Conservation (phyloP, 2,888 invertebrate genomes). For the Campopleginae sp. region DNA sequence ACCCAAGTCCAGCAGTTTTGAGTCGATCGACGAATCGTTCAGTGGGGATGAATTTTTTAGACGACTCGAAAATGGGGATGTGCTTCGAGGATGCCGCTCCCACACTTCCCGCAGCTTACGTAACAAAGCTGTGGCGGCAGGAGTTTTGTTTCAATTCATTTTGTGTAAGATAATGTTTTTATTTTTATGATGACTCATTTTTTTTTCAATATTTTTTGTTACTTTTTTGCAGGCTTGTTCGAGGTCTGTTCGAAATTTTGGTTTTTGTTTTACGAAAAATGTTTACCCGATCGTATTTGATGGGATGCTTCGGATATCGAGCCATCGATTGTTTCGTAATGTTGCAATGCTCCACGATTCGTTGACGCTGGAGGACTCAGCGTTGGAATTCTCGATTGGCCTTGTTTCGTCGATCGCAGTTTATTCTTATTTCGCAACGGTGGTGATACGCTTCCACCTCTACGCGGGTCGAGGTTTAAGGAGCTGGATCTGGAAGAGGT, state of each 20-base stretch:
- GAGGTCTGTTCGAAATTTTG: background rate
- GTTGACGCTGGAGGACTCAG: constrained; percentile 25
- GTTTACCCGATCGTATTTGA: constrained; percentile 60
- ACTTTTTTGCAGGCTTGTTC: background rate
- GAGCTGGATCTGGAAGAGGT: constrained; percentile 34
- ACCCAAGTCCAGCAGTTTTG: constrained; percentile 42
- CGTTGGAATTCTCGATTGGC: constrained; percentile 60
- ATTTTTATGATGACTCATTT: background rate
- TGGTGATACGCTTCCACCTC: constrained; percentile 55
- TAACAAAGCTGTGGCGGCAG: constrained; percentile 35
- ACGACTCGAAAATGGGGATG: constrained; percentile 25
- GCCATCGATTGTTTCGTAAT: constrained; percentile 28
- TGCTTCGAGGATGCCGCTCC: constrained; percentile 33
- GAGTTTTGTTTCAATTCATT: background rate
- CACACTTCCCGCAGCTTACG: constrained; percentile 58
- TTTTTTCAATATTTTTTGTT: background rate
- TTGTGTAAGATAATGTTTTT: background rate
- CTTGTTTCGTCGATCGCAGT: constrained; percentile 22
- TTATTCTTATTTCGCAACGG: constrained; percentile 34
- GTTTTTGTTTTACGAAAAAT: background rate
- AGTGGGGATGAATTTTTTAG: constrained; percentile 22
- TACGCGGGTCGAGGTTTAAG: constrained; percentile 42
- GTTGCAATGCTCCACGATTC: constrained; percentile 11
- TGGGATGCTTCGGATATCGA: constrained; percentile 46
- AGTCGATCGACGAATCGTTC: constrained; percentile 33